A percentile compares a stretch with the other conserved stretches of the same genome.
Evolutionary conservation across 30 jellyfish, hydroid and myxozoan genomes (phyloP).

Genomic region (Haliclystus octoradiatus): DNA sequence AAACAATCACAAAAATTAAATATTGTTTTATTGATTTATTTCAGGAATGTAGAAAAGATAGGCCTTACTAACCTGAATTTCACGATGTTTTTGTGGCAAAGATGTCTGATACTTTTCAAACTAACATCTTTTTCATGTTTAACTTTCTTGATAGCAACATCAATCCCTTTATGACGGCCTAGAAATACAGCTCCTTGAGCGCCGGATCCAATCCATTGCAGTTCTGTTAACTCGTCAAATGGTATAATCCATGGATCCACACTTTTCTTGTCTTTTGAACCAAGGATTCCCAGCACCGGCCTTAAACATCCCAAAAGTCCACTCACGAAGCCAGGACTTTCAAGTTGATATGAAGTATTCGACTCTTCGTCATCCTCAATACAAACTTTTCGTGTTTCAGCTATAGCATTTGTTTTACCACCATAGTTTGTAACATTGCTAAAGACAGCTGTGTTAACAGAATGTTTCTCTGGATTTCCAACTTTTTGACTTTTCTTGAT

Average conservation of each 20-base stretch:
- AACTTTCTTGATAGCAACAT: constrained; percentile 92
- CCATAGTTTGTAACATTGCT: not conserved
- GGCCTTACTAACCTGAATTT: constrained; percentile 98
- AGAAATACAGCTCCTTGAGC: constrained; percentile 99
- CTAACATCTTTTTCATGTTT: constrained; percentile 64
- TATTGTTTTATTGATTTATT: no score
- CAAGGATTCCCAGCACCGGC: constrained; percentile 53
- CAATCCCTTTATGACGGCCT: constrained; percentile 63
- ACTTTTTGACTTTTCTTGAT: not conserved
- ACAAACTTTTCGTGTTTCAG: not conserved
- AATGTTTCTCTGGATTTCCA: not conserved
- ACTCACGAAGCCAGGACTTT: constrained; percentile 17
- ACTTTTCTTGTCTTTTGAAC: constrained; percentile 7
- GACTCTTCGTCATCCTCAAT: not conserved
- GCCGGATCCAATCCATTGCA: constrained; percentile 94
- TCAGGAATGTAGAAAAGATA: no score
- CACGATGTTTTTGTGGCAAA: constrained; percentile 80
- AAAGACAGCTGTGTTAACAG: constrained; percentile 1
- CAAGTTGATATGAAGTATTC: not conserved
- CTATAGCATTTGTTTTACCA: not conserved
- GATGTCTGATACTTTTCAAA: constrained; percentile 61
- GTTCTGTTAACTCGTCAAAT: constrained; percentile 70
- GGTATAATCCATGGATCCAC: constrained; percentile 83
- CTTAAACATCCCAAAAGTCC: constrained; percentile 38
- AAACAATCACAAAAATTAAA: no score